Evolutionary conservation across 1,140 invertebrate species (phyloP).

Genomic region (Brachystomella parvula): DNA sequence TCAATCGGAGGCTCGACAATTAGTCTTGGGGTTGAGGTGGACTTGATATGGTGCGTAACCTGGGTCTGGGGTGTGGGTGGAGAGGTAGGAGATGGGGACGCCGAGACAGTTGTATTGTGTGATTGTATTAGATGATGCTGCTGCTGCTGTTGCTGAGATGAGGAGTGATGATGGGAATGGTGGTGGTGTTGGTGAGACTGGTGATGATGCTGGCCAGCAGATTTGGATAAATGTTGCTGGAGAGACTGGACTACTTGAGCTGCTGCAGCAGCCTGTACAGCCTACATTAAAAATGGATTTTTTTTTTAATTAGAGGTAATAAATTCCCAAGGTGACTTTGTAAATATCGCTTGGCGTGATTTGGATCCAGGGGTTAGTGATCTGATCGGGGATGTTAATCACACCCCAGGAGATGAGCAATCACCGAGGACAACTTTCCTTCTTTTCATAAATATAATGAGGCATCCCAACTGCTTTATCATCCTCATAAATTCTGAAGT

Average conservation of each 20-base stretch:
- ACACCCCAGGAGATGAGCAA: background rate
- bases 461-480: background rate
- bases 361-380: slow-evolving; percentile 3
- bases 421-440: too few species aligned
- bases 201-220: slow-evolving; percentile 29
- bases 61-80: slow-evolving; percentile 28
- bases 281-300: slow-evolving; percentile 43
- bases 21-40: slow-evolving; percentile 44
- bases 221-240: slow-evolving; percentile 47
- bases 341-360: slow-evolving; percentile 5
- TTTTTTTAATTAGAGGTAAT: too few species aligned
- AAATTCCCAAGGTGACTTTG: background rate
- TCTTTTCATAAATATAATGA: background rate
- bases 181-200: slow-evolving; percentile 43
- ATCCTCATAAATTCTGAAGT: background rate
- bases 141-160: slow-evolving; percentile 40
- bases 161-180: slow-evolving; percentile 40
- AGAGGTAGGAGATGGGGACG: slow-evolving; percentile 23
- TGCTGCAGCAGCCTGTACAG: slow-evolving; percentile 58
- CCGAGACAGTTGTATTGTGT: slow-evolving; percentile 16
- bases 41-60: slow-evolving; percentile 46
- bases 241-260: slow-evolving; percentile 74
- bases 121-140: slow-evolving; percentile 26
- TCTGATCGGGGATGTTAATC: slow-evolving; percentile 5
- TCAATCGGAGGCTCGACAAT: slow-evolving; percentile 70